phyloP scores from a whole-genome alignment of 2,113 vertebrate genomes.

The Colinus virginianus region DNA sequence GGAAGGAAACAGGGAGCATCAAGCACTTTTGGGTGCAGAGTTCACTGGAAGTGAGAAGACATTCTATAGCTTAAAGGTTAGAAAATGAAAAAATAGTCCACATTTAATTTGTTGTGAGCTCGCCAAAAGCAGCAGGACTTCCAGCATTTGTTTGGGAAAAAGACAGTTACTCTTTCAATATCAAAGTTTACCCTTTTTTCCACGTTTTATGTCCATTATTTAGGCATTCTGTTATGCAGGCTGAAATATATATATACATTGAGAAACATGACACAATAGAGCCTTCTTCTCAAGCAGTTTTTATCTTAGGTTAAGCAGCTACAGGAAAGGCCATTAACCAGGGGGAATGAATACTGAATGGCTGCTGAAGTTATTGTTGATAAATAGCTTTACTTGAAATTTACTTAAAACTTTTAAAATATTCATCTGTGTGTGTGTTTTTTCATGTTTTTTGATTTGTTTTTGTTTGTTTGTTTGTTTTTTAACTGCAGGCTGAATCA shows the following conservation, averaged over 20 bases:
- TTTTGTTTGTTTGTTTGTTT: not conserved
- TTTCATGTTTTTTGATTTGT: not conserved
- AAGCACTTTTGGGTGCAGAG: not conserved
- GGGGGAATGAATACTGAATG: not conserved
- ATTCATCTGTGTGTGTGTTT: not conserved
- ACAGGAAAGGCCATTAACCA: not conserved
- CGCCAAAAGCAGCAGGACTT: not conserved
- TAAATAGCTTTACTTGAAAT: not conserved
- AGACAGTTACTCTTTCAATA: not conserved
- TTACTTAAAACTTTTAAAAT: not conserved
- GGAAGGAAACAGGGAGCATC: not conserved
- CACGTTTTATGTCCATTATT: not conserved
- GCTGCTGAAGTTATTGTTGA: not conserved
- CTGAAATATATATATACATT: not conserved
- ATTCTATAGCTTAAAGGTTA: not conserved
- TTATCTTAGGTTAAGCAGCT: not conserved
- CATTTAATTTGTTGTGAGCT: not conserved
- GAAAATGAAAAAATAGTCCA: not conserved
- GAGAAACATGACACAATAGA: not conserved
- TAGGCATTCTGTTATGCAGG: not conserved
- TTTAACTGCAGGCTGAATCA: not conserved
- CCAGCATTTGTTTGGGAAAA: not conserved
- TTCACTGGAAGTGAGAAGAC: not conserved
- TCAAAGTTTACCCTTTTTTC: not conserved
- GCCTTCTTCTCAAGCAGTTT: not conserved